phyloP scores from a whole-genome alignment of 2,888 invertebrate species.

The Rhaphigaster nebulosa region DNA sequence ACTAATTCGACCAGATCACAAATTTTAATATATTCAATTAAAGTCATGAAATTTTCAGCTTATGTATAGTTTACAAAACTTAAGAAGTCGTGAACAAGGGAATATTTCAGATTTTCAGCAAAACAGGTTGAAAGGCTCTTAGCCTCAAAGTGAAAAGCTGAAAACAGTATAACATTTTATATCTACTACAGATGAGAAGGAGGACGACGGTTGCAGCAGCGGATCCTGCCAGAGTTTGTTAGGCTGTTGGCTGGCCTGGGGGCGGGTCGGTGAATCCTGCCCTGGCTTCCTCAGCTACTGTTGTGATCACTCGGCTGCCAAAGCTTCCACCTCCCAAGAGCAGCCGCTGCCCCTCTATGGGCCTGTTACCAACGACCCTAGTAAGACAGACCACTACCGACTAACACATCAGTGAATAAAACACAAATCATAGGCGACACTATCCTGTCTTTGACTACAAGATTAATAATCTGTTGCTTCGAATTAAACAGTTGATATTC shows the following conservation, averaged over 20 bases:
- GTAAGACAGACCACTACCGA: slow-evolving; percentile 72
- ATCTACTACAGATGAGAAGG: slow-evolving; percentile 13
- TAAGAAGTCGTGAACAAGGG: neutral
- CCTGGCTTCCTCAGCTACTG: slow-evolving; percentile 85
- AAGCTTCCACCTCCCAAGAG: slow-evolving; percentile 68
- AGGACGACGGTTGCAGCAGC: slow-evolving; percentile 60
- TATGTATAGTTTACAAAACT: neutral
- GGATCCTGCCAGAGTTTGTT: slow-evolving; percentile 87
- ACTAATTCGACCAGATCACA: neutral
- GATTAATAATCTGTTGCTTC: neutral
- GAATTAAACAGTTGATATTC: neutral
- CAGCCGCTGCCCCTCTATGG: slow-evolving; percentile 77
- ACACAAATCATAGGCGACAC: slow-evolving; percentile 52
- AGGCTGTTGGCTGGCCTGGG: slow-evolving; percentile 92
- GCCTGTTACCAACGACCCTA: slow-evolving; percentile 83
- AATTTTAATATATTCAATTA: neutral
- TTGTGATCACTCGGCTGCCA: slow-evolving; percentile 77
- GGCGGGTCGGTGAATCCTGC: slow-evolving; percentile 87
- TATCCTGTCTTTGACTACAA: neutral
- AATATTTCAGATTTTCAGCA: neutral
- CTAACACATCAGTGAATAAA: slow-evolving; percentile 57
- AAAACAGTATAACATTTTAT: neutral
- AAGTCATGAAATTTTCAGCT: neutral
- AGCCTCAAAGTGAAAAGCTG: neutral
- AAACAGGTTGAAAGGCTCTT: neutral